Conservation (phyloP, 2,113 vertebrate species). For the Charadrius vociferus region DNA sequence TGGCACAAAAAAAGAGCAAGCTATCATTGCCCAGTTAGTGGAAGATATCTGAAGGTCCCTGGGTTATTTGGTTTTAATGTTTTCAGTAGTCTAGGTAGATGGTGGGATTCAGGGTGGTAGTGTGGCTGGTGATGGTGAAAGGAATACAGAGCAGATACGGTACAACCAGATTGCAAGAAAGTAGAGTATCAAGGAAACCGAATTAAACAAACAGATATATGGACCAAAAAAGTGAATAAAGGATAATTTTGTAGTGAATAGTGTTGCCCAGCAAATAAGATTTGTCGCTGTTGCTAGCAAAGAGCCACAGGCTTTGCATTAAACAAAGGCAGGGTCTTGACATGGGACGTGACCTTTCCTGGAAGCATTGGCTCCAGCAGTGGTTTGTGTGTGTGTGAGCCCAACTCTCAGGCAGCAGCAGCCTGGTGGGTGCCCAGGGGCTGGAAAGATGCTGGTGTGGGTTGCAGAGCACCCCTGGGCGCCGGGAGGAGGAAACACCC, state of each 20-base stretch:
- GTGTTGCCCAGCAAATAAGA: not conserved
- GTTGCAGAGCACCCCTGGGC: not conserved
- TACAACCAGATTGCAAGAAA: not conserved
- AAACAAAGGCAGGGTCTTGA: not conserved
- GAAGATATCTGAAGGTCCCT: not conserved
- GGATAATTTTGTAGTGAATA: not conserved
- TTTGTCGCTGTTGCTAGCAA: not conserved
- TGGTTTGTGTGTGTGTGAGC: rapidly evolving
- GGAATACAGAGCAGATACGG: not conserved
- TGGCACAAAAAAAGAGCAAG: not conserved
- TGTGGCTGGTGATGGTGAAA: rapidly evolving
- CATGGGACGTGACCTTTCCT: rapidly evolving
- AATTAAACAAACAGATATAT: not conserved
- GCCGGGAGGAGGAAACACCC: not conserved
- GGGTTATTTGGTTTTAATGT: not conserved
- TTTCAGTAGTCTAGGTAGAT: not conserved
- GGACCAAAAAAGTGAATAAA: not conserved
- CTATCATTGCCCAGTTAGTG: not conserved
- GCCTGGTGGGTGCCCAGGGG: not conserved
- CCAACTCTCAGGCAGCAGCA: not conserved
- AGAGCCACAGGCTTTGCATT: not conserved
- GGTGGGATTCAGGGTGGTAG: not conserved
- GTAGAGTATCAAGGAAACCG: not conserved
- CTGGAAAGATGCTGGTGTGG: not conserved
- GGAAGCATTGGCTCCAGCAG: not conserved